Percentiles rank a stretch among this genome's conserved stretches.
Evolutionary conservation across 2,113 vertebrate genomes (phyloP).

Genomic region (Microtus montanus): DNA sequence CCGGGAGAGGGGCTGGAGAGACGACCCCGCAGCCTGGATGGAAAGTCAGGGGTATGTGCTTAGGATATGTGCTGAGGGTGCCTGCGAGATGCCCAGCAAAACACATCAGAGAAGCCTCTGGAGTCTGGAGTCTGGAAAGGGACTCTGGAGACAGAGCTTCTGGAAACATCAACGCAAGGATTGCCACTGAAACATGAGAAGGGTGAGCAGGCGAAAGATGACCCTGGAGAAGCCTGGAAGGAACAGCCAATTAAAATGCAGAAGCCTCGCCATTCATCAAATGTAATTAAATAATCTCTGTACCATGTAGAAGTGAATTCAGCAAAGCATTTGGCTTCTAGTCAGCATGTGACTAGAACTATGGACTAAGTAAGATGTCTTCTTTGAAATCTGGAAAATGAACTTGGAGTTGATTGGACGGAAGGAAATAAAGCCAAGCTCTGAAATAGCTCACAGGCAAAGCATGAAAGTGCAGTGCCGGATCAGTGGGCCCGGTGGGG

Average conservation of each 20-base stretch:
- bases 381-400: background rate
- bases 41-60: background rate
- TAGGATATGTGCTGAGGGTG: background rate
- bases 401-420: background rate
- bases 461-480: background rate
- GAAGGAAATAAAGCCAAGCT: background rate
- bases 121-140: background rate
- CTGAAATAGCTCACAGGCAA: background rate
- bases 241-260: background rate
- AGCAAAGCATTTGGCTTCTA: constrained; percentile 4
- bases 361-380: background rate
- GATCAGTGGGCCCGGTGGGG: background rate
- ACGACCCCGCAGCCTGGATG: background rate
- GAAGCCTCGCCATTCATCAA: background rate
- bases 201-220: background rate
- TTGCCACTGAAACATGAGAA: background rate
- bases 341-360: background rate
- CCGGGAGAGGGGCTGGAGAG: background rate
- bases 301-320: constrained; percentile 5
- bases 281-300: constrained; percentile 9
- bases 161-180: background rate
- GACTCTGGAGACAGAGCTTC: background rate
- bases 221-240: background rate
- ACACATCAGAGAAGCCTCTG: background rate
- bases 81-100: background rate